These are phyloP conservation scores for Polypterus senegalus DNA, from an alignment of 2,113 vertebrate genomes.

Conservation along the genomic window DNA sequence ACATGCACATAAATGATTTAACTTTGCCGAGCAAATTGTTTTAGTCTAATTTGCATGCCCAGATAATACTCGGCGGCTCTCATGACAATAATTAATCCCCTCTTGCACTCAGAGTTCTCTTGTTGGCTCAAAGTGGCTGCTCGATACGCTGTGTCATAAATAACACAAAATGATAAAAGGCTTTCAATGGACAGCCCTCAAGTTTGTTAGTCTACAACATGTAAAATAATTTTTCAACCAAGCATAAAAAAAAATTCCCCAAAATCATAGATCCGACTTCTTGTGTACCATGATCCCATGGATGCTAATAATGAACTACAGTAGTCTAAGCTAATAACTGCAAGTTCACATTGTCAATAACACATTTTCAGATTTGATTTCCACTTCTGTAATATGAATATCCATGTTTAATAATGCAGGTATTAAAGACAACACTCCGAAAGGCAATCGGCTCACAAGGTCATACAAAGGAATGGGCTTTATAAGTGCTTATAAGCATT, in stretches of 20 bases:
- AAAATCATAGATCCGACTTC: neutral
- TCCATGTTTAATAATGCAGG: no score
- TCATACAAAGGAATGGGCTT: no score
- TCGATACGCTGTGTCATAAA: neutral
- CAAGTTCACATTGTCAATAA: no score
- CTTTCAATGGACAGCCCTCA: neutral
- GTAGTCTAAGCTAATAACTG: no score
- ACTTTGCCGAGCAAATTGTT: slow-evolving; percentile 2
- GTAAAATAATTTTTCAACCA: neutral
- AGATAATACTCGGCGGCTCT: neutral
- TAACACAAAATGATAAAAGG: slow-evolving; percentile 1
- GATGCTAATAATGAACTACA: no score
- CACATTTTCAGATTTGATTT: no score
- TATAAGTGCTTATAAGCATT: no score
- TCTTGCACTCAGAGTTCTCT: neutral
- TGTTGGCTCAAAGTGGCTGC: neutral
- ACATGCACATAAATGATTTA: neutral
- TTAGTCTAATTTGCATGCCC: neutral
- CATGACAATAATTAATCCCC: neutral
- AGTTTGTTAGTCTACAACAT: slow-evolving; percentile 1
- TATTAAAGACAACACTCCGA: no score
- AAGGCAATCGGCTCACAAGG: no score
- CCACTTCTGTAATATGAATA: no score
- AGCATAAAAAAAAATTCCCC: neutral
- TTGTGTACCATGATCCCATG: no score